Conservation (phyloP, 2,888 invertebrate genomes). For the Ophion ellenae region DNA sequence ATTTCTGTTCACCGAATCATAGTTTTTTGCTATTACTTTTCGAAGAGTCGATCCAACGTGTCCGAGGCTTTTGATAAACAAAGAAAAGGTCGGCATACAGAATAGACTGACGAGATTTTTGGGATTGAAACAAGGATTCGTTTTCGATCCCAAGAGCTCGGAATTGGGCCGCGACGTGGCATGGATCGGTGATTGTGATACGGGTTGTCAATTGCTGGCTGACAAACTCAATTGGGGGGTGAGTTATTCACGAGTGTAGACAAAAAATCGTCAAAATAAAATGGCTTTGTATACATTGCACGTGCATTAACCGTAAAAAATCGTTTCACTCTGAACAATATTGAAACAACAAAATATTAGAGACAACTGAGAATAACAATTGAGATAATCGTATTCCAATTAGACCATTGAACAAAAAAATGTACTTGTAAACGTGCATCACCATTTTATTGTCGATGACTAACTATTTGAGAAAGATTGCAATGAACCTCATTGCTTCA, state of each 20-base stretch:
- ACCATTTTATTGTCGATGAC: slow-evolving; percentile 21
- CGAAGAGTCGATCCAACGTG: slow-evolving; percentile 88
- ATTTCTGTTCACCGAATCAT: slow-evolving; percentile 4
- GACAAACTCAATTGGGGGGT: slow-evolving; percentile 92
- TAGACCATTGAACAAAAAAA: not conserved
- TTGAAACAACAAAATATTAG: too few species aligned
- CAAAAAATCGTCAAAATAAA: slow-evolving; percentile 18
- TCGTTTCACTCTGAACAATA: too few species aligned
- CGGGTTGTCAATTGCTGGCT: slow-evolving; percentile 90
- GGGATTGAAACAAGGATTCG: slow-evolving; percentile 86
- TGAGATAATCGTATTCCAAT: too few species aligned
- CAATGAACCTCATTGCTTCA: not conserved
- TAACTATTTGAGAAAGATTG: not conserved
- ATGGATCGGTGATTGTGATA: slow-evolving; percentile 93
- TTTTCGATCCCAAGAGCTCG: slow-evolving; percentile 88
- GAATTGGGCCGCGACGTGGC: slow-evolving; percentile 89
- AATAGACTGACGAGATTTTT: slow-evolving; percentile 81
- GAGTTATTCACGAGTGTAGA: slow-evolving; percentile 77
- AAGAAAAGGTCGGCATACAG: slow-evolving; percentile 86
- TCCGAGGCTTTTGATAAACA: slow-evolving; percentile 94
- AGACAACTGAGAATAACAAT: too few species aligned
- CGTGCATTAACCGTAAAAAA: too few species aligned
- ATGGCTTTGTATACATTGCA: not conserved
- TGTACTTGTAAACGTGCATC: slow-evolving; percentile 13
- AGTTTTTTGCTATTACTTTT: slow-evolving; percentile 13